Base-by-base conservation (phyloP, 2,797 vertebrate genomes). In the Bryconaethiops microstoma region DNA sequence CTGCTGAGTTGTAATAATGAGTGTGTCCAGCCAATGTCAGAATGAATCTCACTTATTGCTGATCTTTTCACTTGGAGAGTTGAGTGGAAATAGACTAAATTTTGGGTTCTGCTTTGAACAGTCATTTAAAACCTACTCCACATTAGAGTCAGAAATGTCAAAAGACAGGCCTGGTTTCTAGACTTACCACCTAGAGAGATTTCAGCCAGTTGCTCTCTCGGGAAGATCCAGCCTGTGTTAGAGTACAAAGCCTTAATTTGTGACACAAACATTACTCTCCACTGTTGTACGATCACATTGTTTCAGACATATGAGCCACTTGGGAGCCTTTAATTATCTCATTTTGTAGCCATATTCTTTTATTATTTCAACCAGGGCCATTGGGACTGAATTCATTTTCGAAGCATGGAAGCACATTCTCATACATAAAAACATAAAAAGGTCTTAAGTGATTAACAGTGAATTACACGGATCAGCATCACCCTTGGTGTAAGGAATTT, bases 31-130 rank as follows among this genome's bases (percentile, higher is more conserved):
- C 42, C 42, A 72, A 71, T 63, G 68, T 79, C n/a, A 76, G 25
- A 72, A 50, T 54, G 57, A 68, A 52, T 76, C 67, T 63, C 65
- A 80, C 42, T 23, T 74, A 68, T 59, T 77, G 48, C 9, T 65
- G 5, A 83, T 64, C 19, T 45, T 76, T 65, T 76, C 74, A 76
- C 60, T 65, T 80, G 62, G 42, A 75, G 25, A 81, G 25, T 70
- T 39, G 9, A 52, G 45, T 69, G 73, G 72, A 80, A 80, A 80
- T 60, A 54, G n/a, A 54, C 42, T 75, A 14, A 59, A 55, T 72
- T 55, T 39, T 17, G 70, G 16, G n/a, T 17, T 54, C 48, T 54
- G 50, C 50, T 54, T 72, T 35, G 69, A 72, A 55, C 29, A 57
- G 52, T 55, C 62, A 69, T 52, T 52, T 50, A 52, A 69, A 75